phyloP scores from a whole-genome alignment of 2,888 invertebrate species.

The Beris morrisii region DNA sequence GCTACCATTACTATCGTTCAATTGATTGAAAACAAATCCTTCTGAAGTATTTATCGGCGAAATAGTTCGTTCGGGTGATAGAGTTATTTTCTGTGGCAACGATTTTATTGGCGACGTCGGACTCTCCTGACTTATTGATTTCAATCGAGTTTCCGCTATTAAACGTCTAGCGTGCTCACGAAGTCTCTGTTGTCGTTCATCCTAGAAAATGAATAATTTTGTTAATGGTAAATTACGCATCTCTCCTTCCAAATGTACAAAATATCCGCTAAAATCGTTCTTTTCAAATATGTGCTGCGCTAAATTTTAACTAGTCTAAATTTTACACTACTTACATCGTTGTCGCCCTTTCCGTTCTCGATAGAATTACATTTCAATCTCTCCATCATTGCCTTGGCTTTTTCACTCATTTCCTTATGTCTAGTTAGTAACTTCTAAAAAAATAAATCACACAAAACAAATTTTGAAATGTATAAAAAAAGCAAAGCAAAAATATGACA shows the following conservation, averaged over 20 bases:
- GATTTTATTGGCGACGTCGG: slow-evolving; percentile 53
- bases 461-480: slow-evolving; percentile 24
- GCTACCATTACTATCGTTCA: slow-evolving; percentile 33
- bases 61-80: slow-evolving; percentile 54
- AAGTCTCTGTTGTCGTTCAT: slow-evolving; percentile 82
- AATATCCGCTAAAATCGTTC: not conserved
- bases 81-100: slow-evolving; percentile 50
- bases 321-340: slow-evolving; percentile 51
- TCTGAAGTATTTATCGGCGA: slow-evolving; percentile 52
- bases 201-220: slow-evolving; percentile 56
- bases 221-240: not conserved
- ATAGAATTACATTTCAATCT: slow-evolving; percentile 52
- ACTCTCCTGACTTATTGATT: slow-evolving; percentile 49
- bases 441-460: slow-evolving; percentile 40
- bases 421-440: slow-evolving; percentile 56
- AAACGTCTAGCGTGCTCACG: slow-evolving; percentile 86
- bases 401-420: slow-evolving; percentile 58
- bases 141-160: slow-evolving; percentile 80
- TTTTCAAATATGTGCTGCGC: not conserved
- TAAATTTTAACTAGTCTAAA: slow-evolving; percentile 12
- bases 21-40: slow-evolving; percentile 42
- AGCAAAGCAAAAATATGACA: slow-evolving; percentile 21
- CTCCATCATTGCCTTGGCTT: slow-evolving; percentile 56
- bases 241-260: slow-evolving; percentile 5
- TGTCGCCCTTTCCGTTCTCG: slow-evolving; percentile 48